Percentiles rank a stretch among this genome's conserved stretches.
Evolutionary conservation across 2,113 vertebrate species (phyloP).

Genomic region (Scytalopus superciliaris): DNA sequence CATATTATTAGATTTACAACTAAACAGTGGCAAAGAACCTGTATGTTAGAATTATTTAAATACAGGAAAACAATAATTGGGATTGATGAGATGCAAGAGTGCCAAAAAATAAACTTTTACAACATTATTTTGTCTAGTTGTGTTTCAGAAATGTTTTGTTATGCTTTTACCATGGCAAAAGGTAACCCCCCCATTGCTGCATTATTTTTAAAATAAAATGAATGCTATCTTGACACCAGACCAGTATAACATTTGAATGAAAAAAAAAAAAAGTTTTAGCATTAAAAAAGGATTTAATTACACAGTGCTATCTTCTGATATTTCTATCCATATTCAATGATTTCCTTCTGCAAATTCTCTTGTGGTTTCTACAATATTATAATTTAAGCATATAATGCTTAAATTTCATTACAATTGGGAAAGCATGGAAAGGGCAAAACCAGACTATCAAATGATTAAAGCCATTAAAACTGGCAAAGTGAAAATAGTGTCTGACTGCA

Average conservation of each 20-base stretch:
- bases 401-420: neutral
- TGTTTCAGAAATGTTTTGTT: neutral
- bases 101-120: neutral
- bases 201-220: neutral
- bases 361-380: neutral
- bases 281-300: neutral
- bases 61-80: slow-evolving; percentile 42
- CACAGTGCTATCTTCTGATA: neutral
- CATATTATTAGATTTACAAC: slow-evolving; percentile 73
- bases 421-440: neutral
- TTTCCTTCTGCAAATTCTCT: neutral
- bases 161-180: neutral
- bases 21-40: slow-evolving; percentile 29
- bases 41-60: slow-evolving; percentile 37
- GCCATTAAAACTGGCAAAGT: neutral
- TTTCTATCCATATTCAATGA: neutral
- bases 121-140: neutral
- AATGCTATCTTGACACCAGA: neutral
- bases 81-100: neutral
- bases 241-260: neutral
- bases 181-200: neutral
- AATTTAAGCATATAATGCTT: neutral
- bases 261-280: neutral
- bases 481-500: neutral
- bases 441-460: neutral